Percentiles rank a stretch among this genome's conserved stretches.
These are phyloP conservation scores for Drosophila bipectinata DNA, from an alignment of 1,140 invertebrate species.

Conservation along the genomic window DNA sequence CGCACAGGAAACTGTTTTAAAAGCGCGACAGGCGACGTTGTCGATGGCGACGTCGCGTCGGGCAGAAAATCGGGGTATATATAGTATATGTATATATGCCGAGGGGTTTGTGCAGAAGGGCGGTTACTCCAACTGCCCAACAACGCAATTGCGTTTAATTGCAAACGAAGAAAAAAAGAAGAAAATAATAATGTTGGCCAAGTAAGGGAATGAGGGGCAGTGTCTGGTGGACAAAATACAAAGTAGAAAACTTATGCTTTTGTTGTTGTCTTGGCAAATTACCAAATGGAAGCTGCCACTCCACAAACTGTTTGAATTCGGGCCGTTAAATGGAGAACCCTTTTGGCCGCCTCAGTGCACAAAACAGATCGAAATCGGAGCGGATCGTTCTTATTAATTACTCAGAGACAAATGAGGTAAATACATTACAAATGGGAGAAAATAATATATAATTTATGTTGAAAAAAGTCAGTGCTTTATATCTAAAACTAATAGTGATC, in stretches of 20 bases:
- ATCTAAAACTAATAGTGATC: background rate
- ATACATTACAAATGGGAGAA: slow-evolving; percentile 1
- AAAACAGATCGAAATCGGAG: slow-evolving; percentile 56
- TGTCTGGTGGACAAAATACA: slow-evolving; percentile 61
- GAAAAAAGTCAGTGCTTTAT: background rate
- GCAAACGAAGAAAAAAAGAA: slow-evolving; percentile 33
- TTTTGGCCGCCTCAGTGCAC: slow-evolving; percentile 36
- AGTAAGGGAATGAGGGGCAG: slow-evolving; percentile 21
- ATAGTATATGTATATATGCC: background rate
- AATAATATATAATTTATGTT: background rate
- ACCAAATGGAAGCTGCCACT: slow-evolving; percentile 64
- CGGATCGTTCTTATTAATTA: slow-evolving; percentile 40
- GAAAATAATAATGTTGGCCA: slow-evolving; percentile 37
- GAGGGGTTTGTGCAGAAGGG: background rate
- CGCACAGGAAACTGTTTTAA: slow-evolving; percentile 78
- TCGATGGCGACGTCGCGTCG: slow-evolving; percentile 59
- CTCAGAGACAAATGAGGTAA: slow-evolving; percentile 32
- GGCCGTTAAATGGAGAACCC: slow-evolving; percentile 24
- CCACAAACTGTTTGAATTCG: slow-evolving; percentile 52
- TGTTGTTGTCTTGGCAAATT: slow-evolving; percentile 64
- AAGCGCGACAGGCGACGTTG: slow-evolving; percentile 60
- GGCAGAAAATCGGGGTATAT: slow-evolving; percentile 6
- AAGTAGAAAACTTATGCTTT: slow-evolving; percentile 53
- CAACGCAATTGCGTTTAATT: slow-evolving; percentile 80
- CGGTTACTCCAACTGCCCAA: slow-evolving; percentile 26